Evolutionary conservation across 2,797 vertebrate genomes (phyloP).

Genomic region (Graptemys geographica): DNA sequence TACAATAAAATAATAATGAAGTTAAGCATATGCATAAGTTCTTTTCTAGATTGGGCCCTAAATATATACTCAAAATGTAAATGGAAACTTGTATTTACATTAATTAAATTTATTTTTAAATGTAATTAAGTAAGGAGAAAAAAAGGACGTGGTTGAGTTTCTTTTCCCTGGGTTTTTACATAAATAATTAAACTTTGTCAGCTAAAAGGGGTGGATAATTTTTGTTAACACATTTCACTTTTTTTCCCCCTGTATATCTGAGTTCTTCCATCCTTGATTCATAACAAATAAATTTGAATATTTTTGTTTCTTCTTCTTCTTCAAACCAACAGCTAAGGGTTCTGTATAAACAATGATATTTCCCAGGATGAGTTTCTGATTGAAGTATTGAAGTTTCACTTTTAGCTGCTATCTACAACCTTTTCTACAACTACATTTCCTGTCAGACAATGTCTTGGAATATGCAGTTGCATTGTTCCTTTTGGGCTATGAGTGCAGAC

Average conservation of each 20-base stretch:
- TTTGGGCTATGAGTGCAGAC: slow-evolving; percentile 43
- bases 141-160: neutral
- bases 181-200: neutral
- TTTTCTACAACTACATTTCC: neutral
- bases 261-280: neutral
- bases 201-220: neutral
- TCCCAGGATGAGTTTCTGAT: neutral
- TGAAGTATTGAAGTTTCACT: neutral
- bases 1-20: neutral
- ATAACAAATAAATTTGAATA: neutral
- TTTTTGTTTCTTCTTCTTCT: neutral
- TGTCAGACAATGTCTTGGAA: neutral
- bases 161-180: neutral
- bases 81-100: neutral
- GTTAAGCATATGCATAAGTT: neutral
- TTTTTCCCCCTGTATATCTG: rapidly evolving
- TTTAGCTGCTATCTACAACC: neutral
- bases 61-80: neutral
- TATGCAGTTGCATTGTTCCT: slow-evolving; percentile 41
- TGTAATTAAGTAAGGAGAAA: neutral
- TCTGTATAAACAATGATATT: neutral
- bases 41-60: neutral
- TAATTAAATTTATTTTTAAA: rapidly evolving
- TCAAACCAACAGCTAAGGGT: neutral
- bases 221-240: neutral